Percentiles rank a stretch among this genome's conserved stretches.
These are phyloP conservation scores for Disparrhopalites patrizii DNA, from an alignment of 2,888 invertebrate species.

Conservation along the genomic window DNA sequence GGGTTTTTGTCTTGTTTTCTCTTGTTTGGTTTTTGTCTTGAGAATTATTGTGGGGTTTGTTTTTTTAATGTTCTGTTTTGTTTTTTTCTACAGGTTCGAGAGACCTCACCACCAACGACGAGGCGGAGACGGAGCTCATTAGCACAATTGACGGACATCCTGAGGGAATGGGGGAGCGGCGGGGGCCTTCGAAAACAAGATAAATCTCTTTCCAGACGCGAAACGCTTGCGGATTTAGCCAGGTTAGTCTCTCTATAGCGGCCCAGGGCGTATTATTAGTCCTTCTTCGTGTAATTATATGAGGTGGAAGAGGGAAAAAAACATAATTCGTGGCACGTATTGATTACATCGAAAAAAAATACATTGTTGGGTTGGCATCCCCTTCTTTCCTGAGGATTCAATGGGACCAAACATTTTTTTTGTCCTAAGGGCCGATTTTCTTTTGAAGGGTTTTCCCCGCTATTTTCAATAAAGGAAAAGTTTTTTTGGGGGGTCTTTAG, in stretches of 20 bases:
- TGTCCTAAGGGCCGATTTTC: too few species aligned
- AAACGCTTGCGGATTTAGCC: conserved; percentile 82
- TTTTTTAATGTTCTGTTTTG: neutral
- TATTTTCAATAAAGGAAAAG: too few species aligned
- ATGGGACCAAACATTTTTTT: too few species aligned
- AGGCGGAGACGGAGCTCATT: conserved; percentile 77
- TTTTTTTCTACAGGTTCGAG: conserved; percentile 55
- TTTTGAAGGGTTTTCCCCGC: too few species aligned
- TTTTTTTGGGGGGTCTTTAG: too few species aligned
- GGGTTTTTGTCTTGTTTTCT: neutral
- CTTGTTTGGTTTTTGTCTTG: neutral
- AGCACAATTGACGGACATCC: conserved; percentile 81
- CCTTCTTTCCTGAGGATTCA: too few species aligned
- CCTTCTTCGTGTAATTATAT: too few species aligned
- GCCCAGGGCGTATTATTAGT: too few species aligned
- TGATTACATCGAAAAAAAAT: too few species aligned
- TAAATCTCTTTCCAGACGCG: conserved; percentile 59
- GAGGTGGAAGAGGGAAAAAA: too few species aligned
- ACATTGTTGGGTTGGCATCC: too few species aligned
- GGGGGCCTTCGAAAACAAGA: conserved; percentile 48
- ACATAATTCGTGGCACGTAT: too few species aligned
- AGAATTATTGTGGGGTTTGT: conserved; percentile 7
- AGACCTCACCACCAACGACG: conserved; percentile 52
- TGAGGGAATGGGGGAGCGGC: conserved; percentile 72
- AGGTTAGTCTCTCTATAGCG: conserved; percentile 60